Base-by-base conservation (phyloP, 2,113 vertebrate species). In the Vicugna pacos region DNA sequence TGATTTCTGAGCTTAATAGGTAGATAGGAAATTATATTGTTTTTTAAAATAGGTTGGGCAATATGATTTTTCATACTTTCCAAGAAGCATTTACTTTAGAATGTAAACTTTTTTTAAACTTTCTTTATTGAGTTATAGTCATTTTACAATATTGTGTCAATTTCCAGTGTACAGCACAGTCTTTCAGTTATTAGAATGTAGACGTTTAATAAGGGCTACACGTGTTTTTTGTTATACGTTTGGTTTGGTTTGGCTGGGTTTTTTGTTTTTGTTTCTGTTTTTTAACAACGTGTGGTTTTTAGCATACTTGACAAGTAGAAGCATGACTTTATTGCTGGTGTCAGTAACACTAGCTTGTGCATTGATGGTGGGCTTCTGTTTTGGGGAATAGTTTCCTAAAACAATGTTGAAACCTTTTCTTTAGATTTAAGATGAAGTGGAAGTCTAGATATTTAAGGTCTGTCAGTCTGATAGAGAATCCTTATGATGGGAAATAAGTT, bases 401-500 rank as follows among this genome's bases (percentile, higher is more conserved):
- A 69, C 56, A 81, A 15, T 77, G 28, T 70, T 82, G 60, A 93
- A 58, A 76, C 16, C 32, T 72, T 88, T 88, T 69, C 15, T 58
- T 87, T 86, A 96, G 58, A 91, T 91, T 90, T 93, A 65, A 60
- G 58, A 83, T 75, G 91, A 80, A 80, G n/a, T 92, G 58, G 12
- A 77, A 93, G 5, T 95, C 70, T 82, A 83, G 64, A 20, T 85
- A 76, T 46, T 80, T 93, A 91, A 88, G 48, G 42, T 76, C 50
- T 92, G 0, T 60, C 38, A 48, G 52, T 86, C 67, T 84, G 85
- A 13, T 84, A 95, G 70, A 93, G 79, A 94, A 70, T 26, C 19
- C 32, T 58, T 95, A 88, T 91, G 81, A 81, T 70, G 46, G 73
- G 92, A 95, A 95, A 88, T 76, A 94, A 72, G 58, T 88, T 96